These are phyloP conservation scores for Pyrrhosoma nymphula DNA, from an alignment of 2,888 invertebrate genomes.

Conservation along the genomic window DNA sequence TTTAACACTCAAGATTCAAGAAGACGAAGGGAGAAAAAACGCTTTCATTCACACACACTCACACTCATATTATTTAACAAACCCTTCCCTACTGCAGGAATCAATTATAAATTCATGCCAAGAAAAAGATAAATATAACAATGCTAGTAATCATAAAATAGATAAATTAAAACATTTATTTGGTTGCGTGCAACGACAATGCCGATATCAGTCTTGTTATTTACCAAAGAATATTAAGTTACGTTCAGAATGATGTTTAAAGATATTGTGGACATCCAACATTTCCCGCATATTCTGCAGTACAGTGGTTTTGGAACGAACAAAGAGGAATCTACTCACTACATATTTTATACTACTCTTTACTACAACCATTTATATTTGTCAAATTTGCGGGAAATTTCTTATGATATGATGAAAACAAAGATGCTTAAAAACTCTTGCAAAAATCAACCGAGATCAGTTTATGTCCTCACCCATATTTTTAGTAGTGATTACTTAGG, in stretches of 20 bases:
- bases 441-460: no score
- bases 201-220: background rate
- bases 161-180: background rate
- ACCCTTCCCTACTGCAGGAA: conserved; percentile 15
- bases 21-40: background rate
- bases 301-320: no score
- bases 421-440: no score
- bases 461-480: no score
- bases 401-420: no score
- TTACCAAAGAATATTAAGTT: background rate
- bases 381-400: no score
- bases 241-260: background rate
- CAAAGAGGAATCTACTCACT: no score
- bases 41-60: background rate
- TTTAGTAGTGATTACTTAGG: no score
- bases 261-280: background rate
- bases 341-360: no score
- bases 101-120: background rate
- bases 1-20: background rate
- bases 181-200: conserved; percentile 1
- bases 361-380: no score
- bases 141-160: background rate
- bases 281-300: no score
- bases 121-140: background rate
- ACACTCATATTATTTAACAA: background rate